These are phyloP conservation scores for Probaryconus sp. DNA, from an alignment of 1,140 invertebrate genomes.

Conservation along the genomic window DNA sequence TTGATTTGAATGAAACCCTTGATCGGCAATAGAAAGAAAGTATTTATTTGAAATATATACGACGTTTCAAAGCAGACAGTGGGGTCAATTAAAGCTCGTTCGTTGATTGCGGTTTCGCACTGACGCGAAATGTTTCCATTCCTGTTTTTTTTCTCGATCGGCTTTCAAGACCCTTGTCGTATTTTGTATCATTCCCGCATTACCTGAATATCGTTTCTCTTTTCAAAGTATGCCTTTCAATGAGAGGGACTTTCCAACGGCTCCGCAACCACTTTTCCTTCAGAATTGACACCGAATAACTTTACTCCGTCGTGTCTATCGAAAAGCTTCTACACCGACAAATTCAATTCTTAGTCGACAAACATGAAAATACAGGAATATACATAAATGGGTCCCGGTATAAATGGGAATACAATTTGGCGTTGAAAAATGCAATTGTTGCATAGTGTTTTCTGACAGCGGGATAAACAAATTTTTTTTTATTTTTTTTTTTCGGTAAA, in stretches of 20 bases:
- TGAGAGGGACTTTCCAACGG: conserved; percentile 42
- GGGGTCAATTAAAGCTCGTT: conserved; percentile 25
- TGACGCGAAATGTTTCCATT: no score
- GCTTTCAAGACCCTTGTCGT: conserved; percentile 31
- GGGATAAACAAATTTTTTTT: no score
- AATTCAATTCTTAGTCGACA: conserved; percentile 50
- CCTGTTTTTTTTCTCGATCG: conserved; percentile 5
- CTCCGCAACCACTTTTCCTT: conserved; percentile 43
- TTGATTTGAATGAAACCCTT: no score
- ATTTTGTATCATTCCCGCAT: conserved; percentile 50
- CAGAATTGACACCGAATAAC: conserved; percentile 41
- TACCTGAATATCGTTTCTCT: conserved; percentile 46
- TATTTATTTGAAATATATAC: no score
- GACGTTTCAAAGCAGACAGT: no score
- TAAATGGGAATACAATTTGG: conserved; percentile 28
- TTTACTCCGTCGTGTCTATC: conserved; percentile 40
- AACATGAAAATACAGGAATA: conserved; percentile 40
- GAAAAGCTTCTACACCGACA: conserved; percentile 47
- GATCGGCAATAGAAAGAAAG: no score
- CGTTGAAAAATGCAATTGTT: no score
- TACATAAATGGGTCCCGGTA: conserved; percentile 31
- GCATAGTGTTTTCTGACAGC: no score
- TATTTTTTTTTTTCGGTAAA: no score
- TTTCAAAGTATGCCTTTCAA: conserved; percentile 43
- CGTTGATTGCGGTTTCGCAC: conserved; percentile 7